Base-by-base conservation (phyloP, 1,140 invertebrate genomes). In the Ridgeia piscesae region DNA sequence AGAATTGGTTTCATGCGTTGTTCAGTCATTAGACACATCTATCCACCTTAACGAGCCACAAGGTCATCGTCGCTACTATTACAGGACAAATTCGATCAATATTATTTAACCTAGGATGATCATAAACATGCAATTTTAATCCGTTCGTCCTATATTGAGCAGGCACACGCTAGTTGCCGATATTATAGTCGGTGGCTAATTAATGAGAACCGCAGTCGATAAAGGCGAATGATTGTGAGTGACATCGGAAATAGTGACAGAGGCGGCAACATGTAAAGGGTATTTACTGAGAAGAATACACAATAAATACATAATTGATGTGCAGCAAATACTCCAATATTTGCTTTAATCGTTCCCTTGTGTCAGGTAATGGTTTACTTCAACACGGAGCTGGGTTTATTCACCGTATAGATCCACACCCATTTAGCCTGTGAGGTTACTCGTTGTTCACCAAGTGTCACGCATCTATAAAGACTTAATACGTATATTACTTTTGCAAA, bases 81-180 rank as follows among this genome's bases (percentile, higher is more conserved):
- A 77, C 58, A 9, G 17, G 17, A 77, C 58, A 77, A 77, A 77
- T 27, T 77, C 58, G 27, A 77, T 77, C 58, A 77, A 77, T 6
- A 50, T 77, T 77, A 77, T 77, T 77, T 77, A 77, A 77, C 58
- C 58, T 77, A 31, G 27, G 58, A 77, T 77, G 58, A 77, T 77
- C 58, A 77, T 17, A 77, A 77, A 77, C 58, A 77, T 77, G 58
- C 58, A 77, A 77, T 77, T 77, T 77, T 77, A 77, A 77, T 77
- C 14, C 0, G 58, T 77, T 77, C 58, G 58, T 77, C 58, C 58
- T 31, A 77, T 9, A 77, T 77, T 77, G 58, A 31, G 58, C 14
- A 77, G 17, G 17, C 11, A 21, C 14, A 77, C 11, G 58, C 14
- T 77, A 77, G 58, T 31, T 17, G 58, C 14, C 14, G 27, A 31